phyloP scores from a whole-genome alignment of 1,140 invertebrate genomes.

The Sipha flava region DNA sequence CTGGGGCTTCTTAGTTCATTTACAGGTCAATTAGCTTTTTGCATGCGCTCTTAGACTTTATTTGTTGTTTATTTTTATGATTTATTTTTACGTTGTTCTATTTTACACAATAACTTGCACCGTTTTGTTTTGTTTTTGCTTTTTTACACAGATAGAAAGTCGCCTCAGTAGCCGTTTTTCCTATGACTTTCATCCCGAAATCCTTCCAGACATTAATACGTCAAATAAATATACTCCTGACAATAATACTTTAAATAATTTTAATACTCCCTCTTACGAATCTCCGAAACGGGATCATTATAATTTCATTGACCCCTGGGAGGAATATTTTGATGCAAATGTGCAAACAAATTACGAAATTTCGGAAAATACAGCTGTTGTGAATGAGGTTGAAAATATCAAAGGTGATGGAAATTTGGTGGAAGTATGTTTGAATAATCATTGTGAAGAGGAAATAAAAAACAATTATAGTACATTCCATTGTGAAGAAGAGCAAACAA shows the following conservation, averaged over 20 bases:
- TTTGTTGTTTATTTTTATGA: background rate
- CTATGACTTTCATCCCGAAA: slow-evolving; percentile 20
- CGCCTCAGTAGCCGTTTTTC: slow-evolving; percentile 38
- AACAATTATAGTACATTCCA: background rate
- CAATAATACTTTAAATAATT: background rate
- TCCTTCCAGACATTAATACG: slow-evolving; percentile 18
- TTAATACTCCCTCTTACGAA: background rate
- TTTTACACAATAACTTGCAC: slow-evolving; percentile 27
- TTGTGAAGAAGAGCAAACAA: background rate
- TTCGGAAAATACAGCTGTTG: no score
- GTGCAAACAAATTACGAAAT: background rate
- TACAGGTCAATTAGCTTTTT: background rate
- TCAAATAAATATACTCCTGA: background rate
- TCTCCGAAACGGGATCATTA: slow-evolving; percentile 26
- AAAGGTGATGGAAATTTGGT: background rate
- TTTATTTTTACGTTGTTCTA: slow-evolving; percentile 20
- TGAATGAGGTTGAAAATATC: background rate
- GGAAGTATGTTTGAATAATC: background rate
- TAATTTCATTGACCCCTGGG: slow-evolving; percentile 48
- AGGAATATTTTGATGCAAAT: slow-evolving; percentile 42
- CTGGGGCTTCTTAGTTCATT: slow-evolving; percentile 9
- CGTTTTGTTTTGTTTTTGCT: slow-evolving; percentile 33
- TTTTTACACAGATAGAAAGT: slow-evolving; percentile 45
- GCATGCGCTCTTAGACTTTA: slow-evolving; percentile 2
- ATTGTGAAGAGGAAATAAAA: slow-evolving; percentile 38